These are phyloP conservation scores for Paramisgurnus dabryanus DNA, from an alignment of 2,113 vertebrate species.

Conservation along the genomic window DNA sequence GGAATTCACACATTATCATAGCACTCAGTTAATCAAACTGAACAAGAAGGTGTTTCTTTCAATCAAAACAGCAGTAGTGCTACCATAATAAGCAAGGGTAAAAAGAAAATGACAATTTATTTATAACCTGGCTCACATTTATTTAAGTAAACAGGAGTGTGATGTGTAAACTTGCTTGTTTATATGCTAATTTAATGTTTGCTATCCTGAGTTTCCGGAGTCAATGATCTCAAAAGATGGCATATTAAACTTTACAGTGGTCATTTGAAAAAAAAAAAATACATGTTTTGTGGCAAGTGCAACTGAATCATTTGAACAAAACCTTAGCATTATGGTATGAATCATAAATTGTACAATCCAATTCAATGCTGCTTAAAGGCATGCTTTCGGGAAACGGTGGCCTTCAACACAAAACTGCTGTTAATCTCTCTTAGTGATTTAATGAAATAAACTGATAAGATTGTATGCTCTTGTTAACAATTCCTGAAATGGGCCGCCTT, in stretches of 20 bases:
- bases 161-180: slow-evolving; percentile 64
- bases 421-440: slow-evolving; percentile 63
- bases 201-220: slow-evolving; percentile 35
- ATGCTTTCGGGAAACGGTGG: neutral
- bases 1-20: slow-evolving; percentile 77
- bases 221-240: slow-evolving; percentile 15
- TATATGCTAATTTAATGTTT: neutral
- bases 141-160: slow-evolving; percentile 61
- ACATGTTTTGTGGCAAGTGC: slow-evolving; percentile 10
- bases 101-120: slow-evolving; percentile 59
- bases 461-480: slow-evolving; percentile 51
- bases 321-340: slow-evolving; percentile 36
- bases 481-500: slow-evolving; percentile 49
- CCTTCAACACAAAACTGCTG: slow-evolving; percentile 48
- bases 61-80: slow-evolving; percentile 75
- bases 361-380: slow-evolving; percentile 53
- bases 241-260: slow-evolving; percentile 16
- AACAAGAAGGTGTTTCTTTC: slow-evolving; percentile 76
- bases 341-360: slow-evolving; percentile 39
- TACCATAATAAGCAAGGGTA: slow-evolving; percentile 65
- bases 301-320: slow-evolving; percentile 11
- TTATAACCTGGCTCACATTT: slow-evolving; percentile 52
- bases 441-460: slow-evolving; percentile 60
- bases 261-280: slow-evolving; percentile 9
- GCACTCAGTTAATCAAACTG: slow-evolving; percentile 69